Evolutionary conservation across 2,113 vertebrate genomes (phyloP), one percentile per base, ranked within the genome.

Genomic region (Sphaerodactylus townsendi): DNA sequence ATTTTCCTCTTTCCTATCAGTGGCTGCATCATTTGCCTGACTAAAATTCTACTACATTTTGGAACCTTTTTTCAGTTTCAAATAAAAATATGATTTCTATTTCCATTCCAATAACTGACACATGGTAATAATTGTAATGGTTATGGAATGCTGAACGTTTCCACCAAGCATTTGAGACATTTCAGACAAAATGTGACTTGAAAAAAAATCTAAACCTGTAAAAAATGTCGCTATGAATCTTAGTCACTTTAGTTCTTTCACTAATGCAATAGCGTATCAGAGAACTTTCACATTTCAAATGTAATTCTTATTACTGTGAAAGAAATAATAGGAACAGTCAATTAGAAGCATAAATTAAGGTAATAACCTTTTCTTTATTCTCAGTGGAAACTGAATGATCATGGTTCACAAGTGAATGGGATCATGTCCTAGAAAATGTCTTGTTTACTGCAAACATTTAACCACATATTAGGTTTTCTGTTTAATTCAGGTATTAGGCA

Each of bases 161-260:
- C 71, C 23, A 53, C 19, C 37, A 85, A 6, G 48, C 79, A 46
- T 79, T 83, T 46, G 48, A 74, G 23, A n/a, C 79, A 50, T 37
- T 70, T 35, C 33, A 39, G n/a, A 86, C 72, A 48, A 85, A 88
- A 85, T 35, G 71, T 33, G 66, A 8, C 21, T 41, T n/a, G 75
- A 13, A 13, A 73, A 65, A 73, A 6, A 78, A 33, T 33, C 19
- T 81, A 70, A 78, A 75, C 23, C 71, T 44, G 74, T 81, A 46
- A 65, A 76, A 68, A 73, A 35, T 37, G 80, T 53, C 75, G 76
- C 3, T 71, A 46, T 81, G 66, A 64, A 82, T 72, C 9, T n/a
- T 75, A 30, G 39, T 28, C 19, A 79, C 30, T 33, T 30, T 0
- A 25, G 17, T 37, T n/a, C 48, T 53, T 30, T 30, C 48, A 35